A percentile compares a stretch with the other conserved stretches of the same genome.
Conservation (phyloP, 1,140 invertebrate species). For the Lordiphosa clarofinis region DNA sequence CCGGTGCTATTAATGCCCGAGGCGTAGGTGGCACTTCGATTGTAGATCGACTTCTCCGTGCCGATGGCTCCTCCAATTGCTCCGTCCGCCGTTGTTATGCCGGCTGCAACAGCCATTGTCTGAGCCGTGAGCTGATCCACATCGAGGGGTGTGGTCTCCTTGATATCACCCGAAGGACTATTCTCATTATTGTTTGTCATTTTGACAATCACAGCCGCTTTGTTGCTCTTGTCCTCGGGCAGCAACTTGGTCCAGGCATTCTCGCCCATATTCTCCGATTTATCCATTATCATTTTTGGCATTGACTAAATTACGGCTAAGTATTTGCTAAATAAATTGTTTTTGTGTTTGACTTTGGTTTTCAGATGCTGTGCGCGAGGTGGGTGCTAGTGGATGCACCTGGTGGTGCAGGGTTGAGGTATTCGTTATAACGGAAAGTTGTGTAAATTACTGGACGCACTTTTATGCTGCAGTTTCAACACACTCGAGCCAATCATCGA, state of each 20-base stretch:
- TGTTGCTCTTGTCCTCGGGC: conserved; percentile 58
- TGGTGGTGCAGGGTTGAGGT: conserved; percentile 7
- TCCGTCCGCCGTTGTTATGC: conserved; percentile 5
- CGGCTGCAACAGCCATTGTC: conserved; percentile 11
- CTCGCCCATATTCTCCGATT: conserved; percentile 56
- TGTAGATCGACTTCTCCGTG: conserved; percentile 37
- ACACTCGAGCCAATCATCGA: conserved; percentile 52
- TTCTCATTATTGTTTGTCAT: conserved; percentile 36
- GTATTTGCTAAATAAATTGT: conserved; percentile 11
- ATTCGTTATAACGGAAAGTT: conserved; percentile 69
- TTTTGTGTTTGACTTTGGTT: conserved; percentile 44
- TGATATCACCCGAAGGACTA: conserved; percentile 1
- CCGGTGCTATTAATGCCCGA: conserved; percentile 64
- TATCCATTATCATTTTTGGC: conserved; percentile 78
- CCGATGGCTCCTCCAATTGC: not conserved
- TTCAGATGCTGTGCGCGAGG: conserved; percentile 21
- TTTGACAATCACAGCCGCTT: conserved; percentile 55
- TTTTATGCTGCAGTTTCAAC: conserved; percentile 37
- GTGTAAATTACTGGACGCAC: conserved; percentile 43
- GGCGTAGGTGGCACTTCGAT: conserved; percentile 55
- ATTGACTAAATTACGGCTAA: conserved; percentile 59
- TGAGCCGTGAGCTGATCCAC: conserved; percentile 37
- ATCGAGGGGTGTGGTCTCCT: conserved; percentile 38
- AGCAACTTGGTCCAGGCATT: conserved; percentile 74
- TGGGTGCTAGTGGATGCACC: conserved; percentile 1